These are phyloP conservation scores for Typhlichthys subterraneus DNA, from an alignment of 2,797 vertebrate genomes.

Conservation along the genomic window DNA sequence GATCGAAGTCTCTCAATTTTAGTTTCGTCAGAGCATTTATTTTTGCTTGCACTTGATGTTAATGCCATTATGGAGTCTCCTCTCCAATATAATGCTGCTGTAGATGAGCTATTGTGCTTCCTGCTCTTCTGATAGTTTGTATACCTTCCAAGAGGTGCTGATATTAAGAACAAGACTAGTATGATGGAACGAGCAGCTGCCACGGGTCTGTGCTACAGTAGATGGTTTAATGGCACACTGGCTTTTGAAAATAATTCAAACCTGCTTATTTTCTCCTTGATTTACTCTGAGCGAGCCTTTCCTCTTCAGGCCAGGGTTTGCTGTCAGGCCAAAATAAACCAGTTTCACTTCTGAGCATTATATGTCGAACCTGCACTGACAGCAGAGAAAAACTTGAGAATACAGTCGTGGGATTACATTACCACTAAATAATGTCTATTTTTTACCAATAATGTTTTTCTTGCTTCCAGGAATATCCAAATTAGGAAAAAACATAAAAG, in stretches of 20 bases:
- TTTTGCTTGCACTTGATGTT: too few species aligned
- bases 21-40: too few species aligned
- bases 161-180: conserved; percentile 62
- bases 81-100: conserved; percentile 16
- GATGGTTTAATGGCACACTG: conserved; percentile 59
- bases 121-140: conserved; percentile 57
- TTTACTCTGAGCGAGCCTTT: conserved; percentile 63
- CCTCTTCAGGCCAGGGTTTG: conserved; percentile 69
- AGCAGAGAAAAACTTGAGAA: conserved; percentile 57
- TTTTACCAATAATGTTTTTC: conserved; percentile 68
- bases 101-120: conserved; percentile 33
- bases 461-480: conserved; percentile 73
- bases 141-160: conserved; percentile 57
- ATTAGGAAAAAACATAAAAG: conserved; percentile 65
- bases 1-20: not conserved
- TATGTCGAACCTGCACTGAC: conserved; percentile 51
- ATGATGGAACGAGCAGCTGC: conserved; percentile 64
- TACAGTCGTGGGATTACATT: conserved; percentile 71
- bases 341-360: conserved; percentile 59
- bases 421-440: conserved; percentile 77
- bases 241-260: conserved; percentile 74
- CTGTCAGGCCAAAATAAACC: conserved; percentile 73
- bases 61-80: not conserved
- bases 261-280: conserved; percentile 74
- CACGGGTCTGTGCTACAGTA: conserved; percentile 30